Conservation (phyloP, 2,113 vertebrate genomes). For the Speoplatyrhinus poulsoni region DNA sequence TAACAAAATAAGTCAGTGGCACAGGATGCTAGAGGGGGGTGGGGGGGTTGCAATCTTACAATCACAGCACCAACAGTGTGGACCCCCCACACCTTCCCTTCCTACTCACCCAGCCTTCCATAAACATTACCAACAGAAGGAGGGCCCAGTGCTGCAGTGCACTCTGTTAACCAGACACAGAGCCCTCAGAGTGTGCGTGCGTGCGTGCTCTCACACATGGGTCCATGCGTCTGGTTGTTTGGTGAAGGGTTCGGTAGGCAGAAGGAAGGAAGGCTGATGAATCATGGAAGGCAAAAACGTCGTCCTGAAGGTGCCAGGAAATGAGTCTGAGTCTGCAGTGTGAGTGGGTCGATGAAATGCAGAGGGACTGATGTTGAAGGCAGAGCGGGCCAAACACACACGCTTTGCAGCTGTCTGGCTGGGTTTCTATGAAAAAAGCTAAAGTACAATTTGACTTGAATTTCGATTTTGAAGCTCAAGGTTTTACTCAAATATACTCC, state of each 20-base stretch:
- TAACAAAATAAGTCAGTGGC: too few species aligned
- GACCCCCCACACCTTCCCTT: slow-evolving; percentile 2
- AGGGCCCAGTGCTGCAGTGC: slow-evolving; percentile 6
- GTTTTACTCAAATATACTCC: too few species aligned
- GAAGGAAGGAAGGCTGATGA: neutral
- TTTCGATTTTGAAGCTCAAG: too few species aligned
- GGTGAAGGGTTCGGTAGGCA: neutral
- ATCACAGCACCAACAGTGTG: neutral
- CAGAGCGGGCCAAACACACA: neutral
- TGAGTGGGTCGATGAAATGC: slow-evolving; percentile 1
- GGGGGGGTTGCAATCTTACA: neutral
- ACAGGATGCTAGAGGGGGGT: too few species aligned
- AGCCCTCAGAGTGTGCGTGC: neutral
- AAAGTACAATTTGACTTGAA: too few species aligned
- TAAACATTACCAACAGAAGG: slow-evolving; percentile 35
- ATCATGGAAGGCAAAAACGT: slow-evolving; percentile 1
- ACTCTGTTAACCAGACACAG: slow-evolving; percentile 9
- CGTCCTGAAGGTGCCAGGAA: slow-evolving; percentile 1
- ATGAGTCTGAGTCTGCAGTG: neutral
- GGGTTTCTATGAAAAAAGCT: neutral
- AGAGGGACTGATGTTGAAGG: neutral
- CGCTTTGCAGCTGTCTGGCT: neutral
- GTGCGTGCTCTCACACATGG: neutral
- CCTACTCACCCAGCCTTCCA: slow-evolving; percentile 12
- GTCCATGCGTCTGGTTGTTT: neutral